These are phyloP conservation scores for Lepilemur ruficaudatus DNA, from an alignment of 2,797 vertebrate species.

Conservation along the genomic window DNA sequence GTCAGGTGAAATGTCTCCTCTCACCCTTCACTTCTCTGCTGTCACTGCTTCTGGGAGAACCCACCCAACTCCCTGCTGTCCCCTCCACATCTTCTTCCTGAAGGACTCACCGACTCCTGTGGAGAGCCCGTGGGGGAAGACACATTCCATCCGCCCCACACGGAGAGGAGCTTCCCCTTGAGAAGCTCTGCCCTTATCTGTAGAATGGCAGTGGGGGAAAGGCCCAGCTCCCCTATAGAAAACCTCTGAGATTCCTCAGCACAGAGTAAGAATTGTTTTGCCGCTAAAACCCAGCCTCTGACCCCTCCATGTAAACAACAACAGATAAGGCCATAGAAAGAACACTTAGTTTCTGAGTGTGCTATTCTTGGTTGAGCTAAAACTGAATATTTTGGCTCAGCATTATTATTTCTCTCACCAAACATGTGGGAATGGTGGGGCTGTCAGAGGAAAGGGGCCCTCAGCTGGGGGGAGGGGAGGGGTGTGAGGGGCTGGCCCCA, in stretches of 20 bases:
- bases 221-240: not conserved
- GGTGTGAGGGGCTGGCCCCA: not conserved
- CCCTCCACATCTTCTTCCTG: not conserved
- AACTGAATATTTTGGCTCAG: slow-evolving; percentile 3
- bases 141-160: not conserved
- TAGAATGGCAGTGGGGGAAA: not conserved
- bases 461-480: not conserved
- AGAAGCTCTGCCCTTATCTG: not conserved
- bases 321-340: not conserved
- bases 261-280: not conserved
- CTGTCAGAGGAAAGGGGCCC: not conserved
- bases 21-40: not conserved
- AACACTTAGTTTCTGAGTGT: not conserved
- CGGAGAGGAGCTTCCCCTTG: not conserved
- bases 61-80: not conserved
- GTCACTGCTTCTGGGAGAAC: not conserved
- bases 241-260: not conserved
- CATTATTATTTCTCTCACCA: not conserved
- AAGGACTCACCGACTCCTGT: not conserved
- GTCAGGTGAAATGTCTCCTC: not conserved
- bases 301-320: not conserved
- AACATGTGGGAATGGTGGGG: not conserved
- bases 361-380: slow-evolving; percentile 18
- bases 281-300: not conserved
- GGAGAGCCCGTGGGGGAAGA: not conserved